Base-by-base conservation (phyloP, 2,888 invertebrate genomes). In the Brachyptera risi region DNA sequence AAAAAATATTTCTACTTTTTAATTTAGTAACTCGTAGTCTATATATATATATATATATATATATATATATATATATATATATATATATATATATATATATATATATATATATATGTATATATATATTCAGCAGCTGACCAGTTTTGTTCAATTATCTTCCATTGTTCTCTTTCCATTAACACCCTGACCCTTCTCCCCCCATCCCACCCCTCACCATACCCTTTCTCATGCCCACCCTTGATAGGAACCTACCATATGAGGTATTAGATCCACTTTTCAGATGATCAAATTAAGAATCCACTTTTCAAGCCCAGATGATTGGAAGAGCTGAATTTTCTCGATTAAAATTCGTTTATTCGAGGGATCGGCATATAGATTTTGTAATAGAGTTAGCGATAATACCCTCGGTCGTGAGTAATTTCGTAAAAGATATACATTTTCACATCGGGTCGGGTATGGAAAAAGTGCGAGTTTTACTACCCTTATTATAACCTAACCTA, bases 301-400 rank as follows among this genome's bases (percentile, higher is more conserved):
- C 44, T 60, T 60, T 54, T 60, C 44, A 56, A 47, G 35, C 56
- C 56, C 54, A 44, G 59, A 40, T 56, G 37, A 54, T 54, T 47
- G 54, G 51, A 23, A 54, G 50, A 54, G 54, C 35, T 37, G 54
- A 54, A 54, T 54, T 54, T 57, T 47, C 47, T 57, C 58, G 47
- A 57, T 57, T 58, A 58, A 47, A 58, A 58, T 49, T 35, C 21
- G 59, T 58, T 37, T 40, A 57, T 57, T 47, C 42, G 27, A 44
- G 26, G 15, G 47, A 26, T 23, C 11, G 31, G 31, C 7, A 31
- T 7, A 31, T 31, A 31, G 31, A 11, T 31, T 7, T 31, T 31
- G 5, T 31, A 40, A 40, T 31, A 47, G 47, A 21, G 47, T 1
- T 15, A n/a, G 42, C 42, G 17, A 7, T 42, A 42, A 42, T 42